A percentile compares a stretch with the other conserved stretches of the same genome.
phyloP scores from a whole-genome alignment of 1,140 invertebrate genomes.

The Olivierus martensii region DNA sequence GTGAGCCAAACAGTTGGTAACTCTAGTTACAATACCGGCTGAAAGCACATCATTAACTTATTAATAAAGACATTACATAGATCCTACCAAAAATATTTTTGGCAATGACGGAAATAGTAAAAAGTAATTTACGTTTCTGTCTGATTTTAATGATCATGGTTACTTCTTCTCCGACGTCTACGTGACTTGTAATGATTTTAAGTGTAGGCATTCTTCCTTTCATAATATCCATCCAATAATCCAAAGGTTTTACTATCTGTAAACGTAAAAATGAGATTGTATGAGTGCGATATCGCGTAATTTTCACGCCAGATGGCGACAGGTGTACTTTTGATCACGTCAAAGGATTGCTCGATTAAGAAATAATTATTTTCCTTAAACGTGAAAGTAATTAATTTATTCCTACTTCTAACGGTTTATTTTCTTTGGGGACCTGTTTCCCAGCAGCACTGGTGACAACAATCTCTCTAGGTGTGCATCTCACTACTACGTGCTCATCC shows the following conservation, averaged over 20 bases:
- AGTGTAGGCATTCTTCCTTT: constrained; percentile 27
- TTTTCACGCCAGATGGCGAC: neutral
- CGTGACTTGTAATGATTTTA: constrained; percentile 17
- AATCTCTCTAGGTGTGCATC: constrained; percentile 31
- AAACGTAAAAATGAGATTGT: neutral
- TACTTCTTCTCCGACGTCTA: constrained; percentile 44
- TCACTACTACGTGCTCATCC: constrained; percentile 45
- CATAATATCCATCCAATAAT: constrained; percentile 54
- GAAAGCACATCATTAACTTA: constrained; percentile 23
- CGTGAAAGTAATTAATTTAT: neutral
- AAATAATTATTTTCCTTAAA: neutral
- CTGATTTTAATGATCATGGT: constrained; percentile 49
- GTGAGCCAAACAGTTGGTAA: constrained; percentile 55
- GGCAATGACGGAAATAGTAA: neutral
- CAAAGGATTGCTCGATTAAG: neutral
- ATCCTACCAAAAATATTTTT: neutral
- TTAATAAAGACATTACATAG: constrained; percentile 4
- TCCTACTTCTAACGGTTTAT: neutral
- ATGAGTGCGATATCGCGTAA: neutral
- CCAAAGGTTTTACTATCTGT: constrained; percentile 7
- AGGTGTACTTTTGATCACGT: too few species aligned
- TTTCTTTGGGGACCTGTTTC: neutral
- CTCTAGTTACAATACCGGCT: constrained; percentile 50
- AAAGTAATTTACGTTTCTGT: constrained; percentile 38
- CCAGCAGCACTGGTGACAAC: neutral